These are phyloP conservation scores for Felis catus DNA, from an alignment of 2,113 vertebrate genomes.

Conservation along the genomic window DNA sequence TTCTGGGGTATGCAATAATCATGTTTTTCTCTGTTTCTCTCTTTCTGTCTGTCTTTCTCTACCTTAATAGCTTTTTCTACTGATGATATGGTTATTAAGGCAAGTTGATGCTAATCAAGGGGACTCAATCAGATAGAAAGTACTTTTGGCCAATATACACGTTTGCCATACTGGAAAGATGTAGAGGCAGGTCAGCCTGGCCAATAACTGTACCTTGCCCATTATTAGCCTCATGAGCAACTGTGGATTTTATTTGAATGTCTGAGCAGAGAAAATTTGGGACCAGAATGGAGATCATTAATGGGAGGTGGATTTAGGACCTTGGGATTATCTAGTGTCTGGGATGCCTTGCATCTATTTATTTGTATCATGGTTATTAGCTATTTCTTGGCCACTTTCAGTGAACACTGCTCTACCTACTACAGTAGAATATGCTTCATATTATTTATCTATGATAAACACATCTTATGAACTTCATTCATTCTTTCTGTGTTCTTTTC, in stretches of 20 bases:
- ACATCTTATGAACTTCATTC: background rate
- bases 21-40: background rate
- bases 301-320: background rate
- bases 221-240: background rate
- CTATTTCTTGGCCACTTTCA: background rate
- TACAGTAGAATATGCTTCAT: background rate
- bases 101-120: background rate
- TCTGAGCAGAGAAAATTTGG: background rate
- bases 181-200: background rate
- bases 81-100: background rate
- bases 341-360: background rate
- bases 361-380: background rate
- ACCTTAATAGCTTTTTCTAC: background rate
- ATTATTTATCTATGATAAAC: background rate
- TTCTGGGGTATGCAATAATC: background rate
- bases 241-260: background rate
- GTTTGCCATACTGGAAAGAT: background rate
- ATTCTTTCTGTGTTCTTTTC: background rate
- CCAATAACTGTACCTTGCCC: background rate
- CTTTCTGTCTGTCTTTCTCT: background rate
- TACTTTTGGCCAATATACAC: background rate
- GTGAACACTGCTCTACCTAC: background rate
- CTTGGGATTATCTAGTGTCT: background rate
- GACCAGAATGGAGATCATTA: background rate
- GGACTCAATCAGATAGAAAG: background rate